These are phyloP conservation scores for Channallabes apus DNA, from an alignment of 2,797 vertebrate species.

Conservation along the genomic window DNA sequence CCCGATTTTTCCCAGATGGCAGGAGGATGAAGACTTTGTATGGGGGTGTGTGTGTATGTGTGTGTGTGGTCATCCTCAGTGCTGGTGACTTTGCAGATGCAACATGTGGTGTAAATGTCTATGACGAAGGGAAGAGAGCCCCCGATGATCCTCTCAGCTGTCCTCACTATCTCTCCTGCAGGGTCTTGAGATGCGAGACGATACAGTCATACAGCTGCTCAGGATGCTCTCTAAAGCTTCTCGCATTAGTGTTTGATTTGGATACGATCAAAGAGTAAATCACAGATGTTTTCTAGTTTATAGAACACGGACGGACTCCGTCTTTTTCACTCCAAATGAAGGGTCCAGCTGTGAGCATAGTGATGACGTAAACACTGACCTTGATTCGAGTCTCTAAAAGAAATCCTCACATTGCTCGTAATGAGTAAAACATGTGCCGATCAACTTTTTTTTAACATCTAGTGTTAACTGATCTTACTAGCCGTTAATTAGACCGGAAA, in stretches of 20 bases:
- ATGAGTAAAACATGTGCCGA: neutral
- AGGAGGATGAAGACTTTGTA: too few relatives aligned
- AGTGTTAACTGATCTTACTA: neutral
- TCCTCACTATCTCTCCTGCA: too few relatives aligned
- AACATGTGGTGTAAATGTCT: too few relatives aligned
- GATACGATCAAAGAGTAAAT: neutral
- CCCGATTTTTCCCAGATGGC: too few relatives aligned
- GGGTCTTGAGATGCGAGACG: too few relatives aligned
- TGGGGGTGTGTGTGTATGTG: too few relatives aligned
- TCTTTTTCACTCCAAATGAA: neutral
- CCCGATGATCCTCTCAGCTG: too few relatives aligned
- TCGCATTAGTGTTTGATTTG: neutral
- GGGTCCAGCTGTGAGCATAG: neutral
- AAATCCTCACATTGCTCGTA: neutral
- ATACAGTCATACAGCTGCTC: too few relatives aligned
- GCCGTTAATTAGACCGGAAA: slow-evolving; percentile 9
- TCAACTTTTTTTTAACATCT: neutral
- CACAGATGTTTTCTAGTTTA: neutral
- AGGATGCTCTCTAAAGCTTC: too few relatives aligned
- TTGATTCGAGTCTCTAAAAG: neutral
- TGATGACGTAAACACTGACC: neutral
- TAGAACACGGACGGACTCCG: neutral
- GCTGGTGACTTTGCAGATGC: too few relatives aligned
- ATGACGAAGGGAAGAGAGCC: too few relatives aligned
- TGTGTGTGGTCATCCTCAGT: too few relatives aligned